A percentile compares a stretch with the other conserved stretches of the same genome.
Evolutionary conservation across 2,113 vertebrate species (phyloP).

Genomic region (Percina caprodes): DNA sequence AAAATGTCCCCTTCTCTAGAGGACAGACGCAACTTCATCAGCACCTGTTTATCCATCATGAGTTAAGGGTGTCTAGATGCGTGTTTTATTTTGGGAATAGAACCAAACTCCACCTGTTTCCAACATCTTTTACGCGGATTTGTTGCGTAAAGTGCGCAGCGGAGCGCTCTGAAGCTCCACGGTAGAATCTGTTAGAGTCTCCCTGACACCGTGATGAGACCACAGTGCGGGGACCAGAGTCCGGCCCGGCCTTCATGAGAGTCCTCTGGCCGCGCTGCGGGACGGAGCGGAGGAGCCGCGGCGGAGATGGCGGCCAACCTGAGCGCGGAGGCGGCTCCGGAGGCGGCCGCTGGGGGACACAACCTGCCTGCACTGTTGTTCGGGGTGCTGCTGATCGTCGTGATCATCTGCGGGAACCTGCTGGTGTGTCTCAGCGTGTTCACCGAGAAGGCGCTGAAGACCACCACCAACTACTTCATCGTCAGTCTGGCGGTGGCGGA

Average conservation of each 20-base stretch:
- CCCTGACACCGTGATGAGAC: constrained; percentile 24
- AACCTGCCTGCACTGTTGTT: constrained; percentile 87
- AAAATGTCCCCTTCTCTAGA: background rate
- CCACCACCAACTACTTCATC: constrained; percentile 97
- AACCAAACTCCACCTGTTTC: background rate
- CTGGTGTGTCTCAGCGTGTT: constrained; percentile 94
- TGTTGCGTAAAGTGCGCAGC: constrained; percentile 48
- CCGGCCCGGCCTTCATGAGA: constrained; percentile 61
- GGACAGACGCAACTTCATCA: background rate
- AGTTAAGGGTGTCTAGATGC: background rate
- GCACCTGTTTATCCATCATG: background rate
- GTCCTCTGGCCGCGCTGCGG: constrained; percentile 45
- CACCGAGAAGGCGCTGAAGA: constrained; percentile 92
- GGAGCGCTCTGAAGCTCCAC: constrained; percentile 17
- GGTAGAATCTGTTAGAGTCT: background rate
- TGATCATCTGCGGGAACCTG: constrained; percentile 91
- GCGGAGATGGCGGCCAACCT: constrained; percentile 80
- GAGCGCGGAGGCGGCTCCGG: constrained; percentile 45
- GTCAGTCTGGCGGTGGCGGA: constrained; percentile 94
- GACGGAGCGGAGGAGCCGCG: constrained; percentile 48
- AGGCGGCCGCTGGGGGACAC: constrained; percentile 49
- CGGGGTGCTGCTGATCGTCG: constrained; percentile 89
- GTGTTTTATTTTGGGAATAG: background rate
- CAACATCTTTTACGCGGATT: constrained; percentile 18
- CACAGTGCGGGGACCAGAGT: constrained; percentile 6